Evolutionary conservation across 2,113 vertebrate species (phyloP).

Genomic region (Brachyhypopomus gauderio): DNA sequence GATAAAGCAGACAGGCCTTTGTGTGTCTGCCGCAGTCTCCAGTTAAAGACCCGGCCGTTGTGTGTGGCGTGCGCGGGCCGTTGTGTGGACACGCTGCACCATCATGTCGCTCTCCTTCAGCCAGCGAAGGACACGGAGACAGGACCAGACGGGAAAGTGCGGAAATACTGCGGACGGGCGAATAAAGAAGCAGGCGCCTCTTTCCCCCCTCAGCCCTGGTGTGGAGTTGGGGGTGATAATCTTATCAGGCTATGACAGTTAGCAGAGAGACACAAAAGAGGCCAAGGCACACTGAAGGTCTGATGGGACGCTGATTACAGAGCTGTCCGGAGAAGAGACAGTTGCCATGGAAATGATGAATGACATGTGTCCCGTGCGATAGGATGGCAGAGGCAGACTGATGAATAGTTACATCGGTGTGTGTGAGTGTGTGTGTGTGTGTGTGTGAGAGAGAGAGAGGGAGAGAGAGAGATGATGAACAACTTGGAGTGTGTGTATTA

Average conservation of each 20-base stretch:
- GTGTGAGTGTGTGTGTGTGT: background rate
- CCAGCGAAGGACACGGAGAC: slow-evolving; percentile 70
- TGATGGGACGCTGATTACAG: slow-evolving; percentile 83
- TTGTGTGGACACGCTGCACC: slow-evolving; percentile 83
- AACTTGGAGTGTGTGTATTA: slow-evolving; percentile 41
- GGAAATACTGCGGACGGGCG: slow-evolving; percentile 49
- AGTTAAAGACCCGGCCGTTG: slow-evolving; percentile 70
- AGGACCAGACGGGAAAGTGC: slow-evolving; percentile 75
- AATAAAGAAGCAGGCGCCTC: slow-evolving; percentile 58
- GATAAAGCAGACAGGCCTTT: slow-evolving; percentile 79
- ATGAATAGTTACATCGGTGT: slow-evolving; percentile 53
- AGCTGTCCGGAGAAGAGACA: slow-evolving; percentile 73
- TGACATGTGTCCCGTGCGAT: slow-evolving; percentile 68
- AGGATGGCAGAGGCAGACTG: slow-evolving; percentile 51
- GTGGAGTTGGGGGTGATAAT: slow-evolving; percentile 83
- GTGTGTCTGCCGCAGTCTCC: slow-evolving; percentile 69
- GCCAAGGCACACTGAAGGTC: slow-evolving; percentile 71
- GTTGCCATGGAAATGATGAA: slow-evolving; percentile 80
- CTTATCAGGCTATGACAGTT: slow-evolving; percentile 85
- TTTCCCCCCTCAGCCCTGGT: slow-evolving; percentile 61
- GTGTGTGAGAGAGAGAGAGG: no score
- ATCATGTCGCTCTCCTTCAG: slow-evolving; percentile 76
- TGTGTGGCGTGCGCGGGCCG: no score
- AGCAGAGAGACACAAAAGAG: slow-evolving; percentile 80
- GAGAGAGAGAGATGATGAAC: slow-evolving; percentile 49